phyloP scores from a whole-genome alignment of 2,888 invertebrate genomes.

The Drosophila ezoana region DNA sequence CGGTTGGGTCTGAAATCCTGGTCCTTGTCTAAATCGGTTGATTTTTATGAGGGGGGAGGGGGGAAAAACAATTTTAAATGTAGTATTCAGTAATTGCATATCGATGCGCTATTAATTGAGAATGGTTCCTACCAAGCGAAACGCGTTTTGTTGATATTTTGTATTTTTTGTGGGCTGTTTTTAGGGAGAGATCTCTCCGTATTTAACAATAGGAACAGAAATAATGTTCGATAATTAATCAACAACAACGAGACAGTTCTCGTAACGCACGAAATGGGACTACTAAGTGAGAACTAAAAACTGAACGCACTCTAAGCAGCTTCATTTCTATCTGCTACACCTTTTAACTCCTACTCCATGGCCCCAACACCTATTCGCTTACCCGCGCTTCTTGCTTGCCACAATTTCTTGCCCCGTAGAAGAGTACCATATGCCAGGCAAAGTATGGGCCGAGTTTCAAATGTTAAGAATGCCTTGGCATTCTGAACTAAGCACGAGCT shows the following conservation, averaged over 20 bases:
- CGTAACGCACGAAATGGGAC: constrained; percentile 59
- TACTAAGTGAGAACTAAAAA: constrained; percentile 50
- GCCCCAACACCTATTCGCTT: background rate
- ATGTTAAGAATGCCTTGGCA: constrained; percentile 27
- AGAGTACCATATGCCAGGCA: constrained; percentile 10
- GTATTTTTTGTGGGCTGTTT: constrained; percentile 53
- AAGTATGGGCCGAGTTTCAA: constrained; percentile 4
- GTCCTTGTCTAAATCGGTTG: constrained; percentile 54
- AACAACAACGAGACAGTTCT: constrained; percentile 67
- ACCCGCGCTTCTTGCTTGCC: constrained; percentile 6
- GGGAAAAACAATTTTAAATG: background rate
- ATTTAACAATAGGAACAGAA: constrained; percentile 69
- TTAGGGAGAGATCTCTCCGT: constrained; percentile 63
- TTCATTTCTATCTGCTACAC: background rate
- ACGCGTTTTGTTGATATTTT: constrained; percentile 57
- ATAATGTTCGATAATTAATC: constrained; percentile 67
- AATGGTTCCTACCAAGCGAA: constrained; percentile 54
- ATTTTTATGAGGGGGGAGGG: background rate
- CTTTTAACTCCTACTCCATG: constrained; percentile 1
- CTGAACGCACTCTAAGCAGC: constrained; percentile 31
- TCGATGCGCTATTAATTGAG: background rate
- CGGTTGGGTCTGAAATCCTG: constrained; percentile 55
- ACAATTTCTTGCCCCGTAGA: constrained; percentile 5
- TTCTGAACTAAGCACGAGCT: constrained; percentile 11
- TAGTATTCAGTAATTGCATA: constrained; percentile 2